These are phyloP conservation scores for Drosophila persimilis DNA, from an alignment of 1,140 invertebrate genomes.

Conservation along the genomic window DNA sequence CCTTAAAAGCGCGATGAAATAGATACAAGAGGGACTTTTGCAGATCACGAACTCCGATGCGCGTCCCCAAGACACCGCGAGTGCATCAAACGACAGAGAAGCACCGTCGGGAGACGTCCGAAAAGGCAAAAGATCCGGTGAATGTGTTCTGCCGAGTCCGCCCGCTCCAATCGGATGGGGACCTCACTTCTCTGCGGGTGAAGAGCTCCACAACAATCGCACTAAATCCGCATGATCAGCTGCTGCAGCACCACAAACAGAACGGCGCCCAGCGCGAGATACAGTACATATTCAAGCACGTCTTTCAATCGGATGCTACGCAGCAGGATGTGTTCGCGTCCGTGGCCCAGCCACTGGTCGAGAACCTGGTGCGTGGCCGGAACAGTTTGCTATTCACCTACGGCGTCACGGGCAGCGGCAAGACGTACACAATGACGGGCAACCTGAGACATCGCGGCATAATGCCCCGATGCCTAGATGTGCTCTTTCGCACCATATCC, in stretches of 20 bases:
- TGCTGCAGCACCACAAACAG: constrained; percentile 85
- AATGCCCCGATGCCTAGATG: constrained; percentile 94
- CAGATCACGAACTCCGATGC: constrained; percentile 78
- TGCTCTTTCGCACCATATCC: constrained; percentile 95
- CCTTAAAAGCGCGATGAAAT: neutral
- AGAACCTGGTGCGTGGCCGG: constrained; percentile 90
- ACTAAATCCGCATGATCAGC: constrained; percentile 87
- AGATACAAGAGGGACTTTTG: neutral
- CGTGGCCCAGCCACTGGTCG: constrained; percentile 93
- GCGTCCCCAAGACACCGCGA: constrained; percentile 62
- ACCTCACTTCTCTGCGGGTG: constrained; percentile 89
- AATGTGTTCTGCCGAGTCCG: constrained; percentile 93
- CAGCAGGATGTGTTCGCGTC: constrained; percentile 93
- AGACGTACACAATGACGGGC: constrained; percentile 97
- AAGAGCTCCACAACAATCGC: constrained; percentile 86
- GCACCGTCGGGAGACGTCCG: constrained; percentile 32
- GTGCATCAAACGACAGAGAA: constrained; percentile 41
- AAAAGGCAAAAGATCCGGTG: constrained; percentile 85
- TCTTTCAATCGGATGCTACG: constrained; percentile 90
- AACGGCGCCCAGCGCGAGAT: constrained; percentile 86
- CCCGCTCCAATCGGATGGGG: constrained; percentile 88
- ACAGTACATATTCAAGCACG: constrained; percentile 91
- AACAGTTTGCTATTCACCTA: constrained; percentile 97
- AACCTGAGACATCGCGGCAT: constrained; percentile 91
- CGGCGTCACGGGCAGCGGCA: constrained; percentile 97